phyloP scores from a whole-genome alignment of 2,888 invertebrate species.

The Melanophora roralis region DNA sequence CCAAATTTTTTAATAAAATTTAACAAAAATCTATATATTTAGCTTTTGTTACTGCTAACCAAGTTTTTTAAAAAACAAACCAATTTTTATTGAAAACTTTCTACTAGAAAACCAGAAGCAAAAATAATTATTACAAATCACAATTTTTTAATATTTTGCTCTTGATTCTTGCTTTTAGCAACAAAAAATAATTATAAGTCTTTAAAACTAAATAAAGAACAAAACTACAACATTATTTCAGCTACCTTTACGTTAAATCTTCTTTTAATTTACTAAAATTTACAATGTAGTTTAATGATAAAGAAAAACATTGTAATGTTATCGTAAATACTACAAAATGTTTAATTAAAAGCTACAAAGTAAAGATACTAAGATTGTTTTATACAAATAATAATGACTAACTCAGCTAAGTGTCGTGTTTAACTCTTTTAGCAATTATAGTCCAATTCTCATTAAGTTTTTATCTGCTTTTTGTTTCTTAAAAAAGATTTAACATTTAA shows the following conservation, averaged over 20 bases:
- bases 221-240: not conserved
- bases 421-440: slow-evolving; percentile 5
- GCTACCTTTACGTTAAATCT: no score
- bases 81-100: no score
- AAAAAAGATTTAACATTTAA: not conserved
- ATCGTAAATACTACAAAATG: not conserved
- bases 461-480: not conserved
- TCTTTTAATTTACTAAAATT: no score
- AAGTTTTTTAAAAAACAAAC: no score
- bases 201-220: not conserved
- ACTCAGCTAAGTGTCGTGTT: not conserved
- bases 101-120: no score
- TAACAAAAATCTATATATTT: no score
- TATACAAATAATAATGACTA: no score
- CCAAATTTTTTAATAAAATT: no score
- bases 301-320: not conserved
- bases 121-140: no score
- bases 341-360: not conserved
- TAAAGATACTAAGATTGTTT: no score
- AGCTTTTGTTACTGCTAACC: no score
- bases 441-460: slow-evolving; percentile 1
- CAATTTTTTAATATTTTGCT: slow-evolving; percentile 43
- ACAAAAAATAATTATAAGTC: slow-evolving; percentile 15
- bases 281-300: no score
- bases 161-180: slow-evolving; percentile 23